Evolutionary conservation across 2,888 invertebrate genomes (phyloP).

Genomic region (Eilema depressum): DNA sequence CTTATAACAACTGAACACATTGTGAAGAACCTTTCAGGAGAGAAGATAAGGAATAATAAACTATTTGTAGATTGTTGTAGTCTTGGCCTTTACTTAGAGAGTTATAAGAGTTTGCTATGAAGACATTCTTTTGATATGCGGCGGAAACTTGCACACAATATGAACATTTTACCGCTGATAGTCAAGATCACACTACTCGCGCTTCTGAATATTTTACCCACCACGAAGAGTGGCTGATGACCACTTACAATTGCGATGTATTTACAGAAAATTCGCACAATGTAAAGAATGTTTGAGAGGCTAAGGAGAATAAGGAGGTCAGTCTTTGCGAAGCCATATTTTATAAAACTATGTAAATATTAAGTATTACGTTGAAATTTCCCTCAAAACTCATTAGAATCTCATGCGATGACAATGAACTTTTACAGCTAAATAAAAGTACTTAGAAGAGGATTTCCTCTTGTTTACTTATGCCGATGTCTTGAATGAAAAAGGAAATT

Average conservation of each 20-base stretch:
- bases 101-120: conserved; percentile 33
- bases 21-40: conserved; percentile 54
- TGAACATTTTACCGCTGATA: background rate
- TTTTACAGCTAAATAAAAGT: too few relatives aligned
- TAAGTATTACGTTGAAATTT: too few relatives aligned
- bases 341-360: too few relatives aligned
- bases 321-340: too few relatives aligned
- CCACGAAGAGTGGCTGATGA: background rate
- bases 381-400: too few relatives aligned
- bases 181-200: background rate
- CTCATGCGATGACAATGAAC: too few relatives aligned
- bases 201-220: background rate
- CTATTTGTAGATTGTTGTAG: conserved; percentile 37
- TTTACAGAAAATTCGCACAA: too few relatives aligned
- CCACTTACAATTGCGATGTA: background rate
- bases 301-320: too few relatives aligned
- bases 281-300: too few relatives aligned
- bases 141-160: background rate
- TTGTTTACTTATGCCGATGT: too few relatives aligned
- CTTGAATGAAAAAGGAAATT: too few relatives aligned
- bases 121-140: conserved; percentile 16
- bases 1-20: conserved; percentile 61
- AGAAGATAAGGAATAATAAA: conserved; percentile 47
- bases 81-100: conserved; percentile 35
- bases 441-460: too few relatives aligned